phyloP scores from a whole-genome alignment of 1,140 invertebrate genomes.

The Diuraphis noxia region DNA sequence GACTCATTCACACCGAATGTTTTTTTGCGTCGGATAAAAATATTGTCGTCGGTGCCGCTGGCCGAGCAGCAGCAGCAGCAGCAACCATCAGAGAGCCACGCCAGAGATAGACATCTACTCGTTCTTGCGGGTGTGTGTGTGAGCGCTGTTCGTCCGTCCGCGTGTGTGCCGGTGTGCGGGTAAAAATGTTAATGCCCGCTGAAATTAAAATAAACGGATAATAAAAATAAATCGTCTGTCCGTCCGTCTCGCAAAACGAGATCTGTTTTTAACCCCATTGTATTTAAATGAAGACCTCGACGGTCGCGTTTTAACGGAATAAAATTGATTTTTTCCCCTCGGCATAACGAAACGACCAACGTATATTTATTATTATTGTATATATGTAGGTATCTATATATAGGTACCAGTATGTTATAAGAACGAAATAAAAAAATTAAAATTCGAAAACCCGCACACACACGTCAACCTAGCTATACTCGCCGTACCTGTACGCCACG shows the following conservation, averaged over 20 bases:
- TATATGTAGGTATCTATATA: background rate
- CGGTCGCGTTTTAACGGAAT: conserved; percentile 41
- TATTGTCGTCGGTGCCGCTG: conserved; percentile 5
- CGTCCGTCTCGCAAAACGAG: conserved; percentile 48
- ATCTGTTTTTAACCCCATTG: conserved; percentile 44
- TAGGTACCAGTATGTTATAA: no score
- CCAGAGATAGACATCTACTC: conserved; percentile 43
- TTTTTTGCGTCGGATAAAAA: conserved; percentile 26
- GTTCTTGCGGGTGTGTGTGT: background rate
- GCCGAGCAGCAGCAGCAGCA: background rate
- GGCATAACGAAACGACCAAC: background rate
- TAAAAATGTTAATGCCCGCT: conserved; percentile 48
- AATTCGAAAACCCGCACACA: background rate
- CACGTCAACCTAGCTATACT: background rate
- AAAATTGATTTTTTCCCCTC: conserved; percentile 36
- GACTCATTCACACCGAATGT: conserved; percentile 32
- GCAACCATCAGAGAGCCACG: background rate
- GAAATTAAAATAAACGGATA: conserved; percentile 52
- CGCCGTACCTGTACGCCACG: background rate
- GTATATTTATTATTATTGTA: background rate
- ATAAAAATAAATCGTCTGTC: conserved; percentile 54
- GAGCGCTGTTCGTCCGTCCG: background rate
- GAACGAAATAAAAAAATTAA: background rate
- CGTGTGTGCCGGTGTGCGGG: background rate
- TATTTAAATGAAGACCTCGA: conserved; percentile 52